Conservation (phyloP, 2,888 invertebrate species). For the Brenthis daphne region DNA sequence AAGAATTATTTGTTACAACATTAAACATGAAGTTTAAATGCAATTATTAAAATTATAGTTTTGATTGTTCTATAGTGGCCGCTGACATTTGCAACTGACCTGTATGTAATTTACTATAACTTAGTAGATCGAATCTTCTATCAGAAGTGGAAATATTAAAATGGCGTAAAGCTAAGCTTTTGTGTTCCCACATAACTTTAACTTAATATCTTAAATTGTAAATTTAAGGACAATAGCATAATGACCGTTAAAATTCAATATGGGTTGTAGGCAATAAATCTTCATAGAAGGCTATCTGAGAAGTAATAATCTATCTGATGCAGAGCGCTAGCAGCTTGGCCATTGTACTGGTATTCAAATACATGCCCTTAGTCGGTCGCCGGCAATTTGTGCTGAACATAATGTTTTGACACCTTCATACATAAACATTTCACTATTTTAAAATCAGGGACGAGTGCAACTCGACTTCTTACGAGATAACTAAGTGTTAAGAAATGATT, state of each 20-base stretch:
- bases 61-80: conserved; percentile 23
- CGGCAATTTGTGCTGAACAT: conserved; percentile 71
- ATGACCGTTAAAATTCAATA: conserved; percentile 78
- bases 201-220: conserved; percentile 42
- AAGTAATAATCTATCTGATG: conserved; percentile 76
- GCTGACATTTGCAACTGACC: conserved; percentile 50
- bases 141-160: conserved; percentile 49
- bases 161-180: conserved; percentile 49
- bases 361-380: conserved; percentile 66
- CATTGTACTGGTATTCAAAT: conserved; percentile 74
- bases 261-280: conserved; percentile 72
- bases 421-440: conserved; percentile 66
- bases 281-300: conserved; percentile 77
- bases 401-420: conserved; percentile 78
- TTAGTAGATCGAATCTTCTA: conserved; percentile 56
- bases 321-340: conserved; percentile 53
- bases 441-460: conserved; percentile 47
- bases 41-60: conserved; percentile 34
- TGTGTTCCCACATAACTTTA: conserved; percentile 45
- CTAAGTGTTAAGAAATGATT: too few species aligned
- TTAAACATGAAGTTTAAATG: conserved; percentile 29
- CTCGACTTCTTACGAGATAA: not conserved
- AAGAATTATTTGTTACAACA: conserved; percentile 27
- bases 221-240: conserved; percentile 61
- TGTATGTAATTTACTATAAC: conserved; percentile 44